Conservation (phyloP, 2,797 vertebrate genomes). For the Mico argentatus region DNA sequence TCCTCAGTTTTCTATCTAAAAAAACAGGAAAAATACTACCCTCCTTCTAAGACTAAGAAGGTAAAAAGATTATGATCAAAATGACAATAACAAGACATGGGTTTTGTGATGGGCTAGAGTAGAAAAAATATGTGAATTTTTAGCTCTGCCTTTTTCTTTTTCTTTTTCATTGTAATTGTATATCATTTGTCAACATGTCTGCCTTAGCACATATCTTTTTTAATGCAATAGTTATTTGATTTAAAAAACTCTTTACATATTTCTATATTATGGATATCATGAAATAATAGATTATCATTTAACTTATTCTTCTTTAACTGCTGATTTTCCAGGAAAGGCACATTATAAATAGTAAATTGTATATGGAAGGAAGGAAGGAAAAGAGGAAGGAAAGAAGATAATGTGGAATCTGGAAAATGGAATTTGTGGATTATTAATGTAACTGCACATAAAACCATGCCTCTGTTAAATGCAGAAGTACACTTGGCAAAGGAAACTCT, state of each 20-base stretch:
- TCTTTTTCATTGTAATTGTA: background rate
- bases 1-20: constrained; percentile 33
- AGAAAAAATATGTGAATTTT: background rate
- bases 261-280: background rate
- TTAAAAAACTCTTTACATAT: background rate
- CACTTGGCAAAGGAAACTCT: constrained; percentile 20
- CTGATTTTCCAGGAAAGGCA: background rate
- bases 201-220: background rate
- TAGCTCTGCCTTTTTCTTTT: background rate
- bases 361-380: background rate
- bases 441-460: background rate
- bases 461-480: constrained; percentile 26
- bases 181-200: background rate
- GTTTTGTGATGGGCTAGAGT: background rate
- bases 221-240: background rate
- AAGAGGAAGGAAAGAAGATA: background rate
- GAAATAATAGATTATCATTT: background rate
- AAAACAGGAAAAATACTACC: background rate
- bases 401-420: background rate
- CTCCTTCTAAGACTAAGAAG: background rate
- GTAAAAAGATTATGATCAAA: background rate
- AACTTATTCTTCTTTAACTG: background rate
- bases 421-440: constrained; percentile 25
- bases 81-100: background rate
- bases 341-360: background rate